Percentiles rank a stretch among this genome's conserved stretches.
These are phyloP conservation scores for Drosophila mojavensis DNA, from an alignment of 1,140 invertebrate species.

Conservation along the genomic window DNA sequence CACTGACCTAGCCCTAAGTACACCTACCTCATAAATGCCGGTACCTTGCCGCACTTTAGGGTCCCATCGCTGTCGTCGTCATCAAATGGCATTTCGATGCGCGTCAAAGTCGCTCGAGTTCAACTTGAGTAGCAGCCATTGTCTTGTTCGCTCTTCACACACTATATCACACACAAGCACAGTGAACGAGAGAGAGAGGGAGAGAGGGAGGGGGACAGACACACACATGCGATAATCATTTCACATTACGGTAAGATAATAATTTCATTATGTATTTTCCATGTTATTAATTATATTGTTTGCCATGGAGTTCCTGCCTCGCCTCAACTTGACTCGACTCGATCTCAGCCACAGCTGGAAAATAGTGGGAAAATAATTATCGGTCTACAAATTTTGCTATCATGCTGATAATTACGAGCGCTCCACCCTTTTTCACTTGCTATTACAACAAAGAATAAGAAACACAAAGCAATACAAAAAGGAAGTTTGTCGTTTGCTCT, in stretches of 20 bases:
- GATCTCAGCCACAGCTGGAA: constrained; percentile 10
- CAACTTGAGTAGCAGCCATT: constrained; percentile 57
- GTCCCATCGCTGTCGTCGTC: not conserved
- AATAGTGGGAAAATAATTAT: constrained; percentile 81
- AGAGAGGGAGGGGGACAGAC: not conserved
- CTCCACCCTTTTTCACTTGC: not conserved
- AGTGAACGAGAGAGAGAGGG: not conserved
- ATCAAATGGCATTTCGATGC: constrained; percentile 55
- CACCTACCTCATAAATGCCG: not conserved
- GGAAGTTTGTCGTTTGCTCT: constrained; percentile 60
- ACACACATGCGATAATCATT: constrained; percentile 66
- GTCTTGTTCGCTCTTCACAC: constrained; percentile 68
- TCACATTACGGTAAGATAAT: constrained; percentile 81
- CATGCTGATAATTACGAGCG: constrained; percentile 71
- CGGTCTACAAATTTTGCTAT: constrained; percentile 77
- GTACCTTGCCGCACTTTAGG: not conserved
- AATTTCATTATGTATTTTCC: constrained; percentile 82
- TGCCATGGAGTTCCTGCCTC: constrained; percentile 47
- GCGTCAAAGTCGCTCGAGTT: constrained; percentile 59
- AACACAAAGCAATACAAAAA: constrained; percentile 7
- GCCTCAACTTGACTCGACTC: constrained; percentile 1
- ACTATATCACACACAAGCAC: constrained; percentile 40
- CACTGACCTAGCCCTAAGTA: constrained; percentile 66
- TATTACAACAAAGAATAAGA: constrained; percentile 3
- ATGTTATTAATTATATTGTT: constrained; percentile 79